These are phyloP conservation scores for Mastigias papua DNA, from an alignment of 30 jellyfish, hydroid and myxozoan genomes.

Conservation along the genomic window DNA sequence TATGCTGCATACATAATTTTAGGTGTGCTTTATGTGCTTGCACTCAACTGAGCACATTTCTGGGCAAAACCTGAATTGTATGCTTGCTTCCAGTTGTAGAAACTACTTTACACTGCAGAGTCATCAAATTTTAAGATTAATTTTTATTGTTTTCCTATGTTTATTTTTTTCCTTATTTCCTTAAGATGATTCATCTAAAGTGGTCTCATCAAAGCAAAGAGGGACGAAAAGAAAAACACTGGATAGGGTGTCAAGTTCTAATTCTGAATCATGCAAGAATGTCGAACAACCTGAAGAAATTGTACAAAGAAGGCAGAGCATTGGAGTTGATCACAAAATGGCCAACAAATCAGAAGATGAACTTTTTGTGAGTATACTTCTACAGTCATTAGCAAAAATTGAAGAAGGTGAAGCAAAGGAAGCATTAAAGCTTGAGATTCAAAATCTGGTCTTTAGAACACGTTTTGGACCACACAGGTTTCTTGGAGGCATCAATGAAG, in stretches of 20 bases:
- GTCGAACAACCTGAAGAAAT: background rate
- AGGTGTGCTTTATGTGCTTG: too few species aligned
- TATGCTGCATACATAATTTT: too few species aligned
- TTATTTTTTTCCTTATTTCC: background rate
- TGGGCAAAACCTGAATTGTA: too few species aligned
- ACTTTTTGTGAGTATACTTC: slow-evolving; percentile 63
- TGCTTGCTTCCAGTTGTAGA: too few species aligned
- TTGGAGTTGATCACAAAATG: background rate
- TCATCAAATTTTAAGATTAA: too few species aligned
- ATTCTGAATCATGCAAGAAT: background rate
- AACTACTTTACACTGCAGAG: too few species aligned
- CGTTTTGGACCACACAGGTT: slow-evolving; percentile 66
- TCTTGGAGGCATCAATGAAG: background rate
- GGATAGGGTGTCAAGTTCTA: background rate
- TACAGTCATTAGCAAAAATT: slow-evolving; percentile 67
- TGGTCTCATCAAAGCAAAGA: background rate
- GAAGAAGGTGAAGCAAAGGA: slow-evolving; percentile 90
- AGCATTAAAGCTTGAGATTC: slow-evolving; percentile 82
- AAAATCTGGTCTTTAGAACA: slow-evolving; percentile 79
- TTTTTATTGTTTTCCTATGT: background rate
- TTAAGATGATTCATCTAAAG: background rate
- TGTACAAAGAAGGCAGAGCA: slow-evolving; percentile 7
- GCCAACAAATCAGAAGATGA: slow-evolving; percentile 70
- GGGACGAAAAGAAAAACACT: slow-evolving; percentile 11
- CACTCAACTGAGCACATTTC: too few species aligned